These are phyloP conservation scores for Ephialtes manifestator DNA, from an alignment of 2,888 invertebrate genomes.

Conservation along the genomic window DNA sequence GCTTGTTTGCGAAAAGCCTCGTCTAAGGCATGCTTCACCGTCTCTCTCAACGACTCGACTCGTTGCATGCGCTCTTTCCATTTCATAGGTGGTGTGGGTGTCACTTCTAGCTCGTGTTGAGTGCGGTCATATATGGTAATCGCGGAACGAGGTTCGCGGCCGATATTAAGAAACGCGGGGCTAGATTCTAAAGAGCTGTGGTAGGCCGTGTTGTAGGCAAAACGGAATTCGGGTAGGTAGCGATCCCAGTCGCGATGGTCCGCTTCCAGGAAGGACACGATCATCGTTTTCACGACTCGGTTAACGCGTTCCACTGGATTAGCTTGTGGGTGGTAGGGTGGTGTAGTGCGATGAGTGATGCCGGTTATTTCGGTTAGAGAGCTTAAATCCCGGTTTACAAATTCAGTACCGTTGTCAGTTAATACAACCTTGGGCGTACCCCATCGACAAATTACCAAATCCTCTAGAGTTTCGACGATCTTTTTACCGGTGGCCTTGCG, in stretches of 20 bases:
- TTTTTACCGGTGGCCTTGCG: constrained; percentile 57
- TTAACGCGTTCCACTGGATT: constrained; percentile 13
- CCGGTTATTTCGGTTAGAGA: neutral
- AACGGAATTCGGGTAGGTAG: no score
- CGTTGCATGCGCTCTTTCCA: neutral
- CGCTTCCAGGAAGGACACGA: neutral
- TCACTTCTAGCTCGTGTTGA: neutral
- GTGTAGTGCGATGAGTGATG: neutral
- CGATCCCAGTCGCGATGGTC: neutral
- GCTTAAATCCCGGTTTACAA: neutral
- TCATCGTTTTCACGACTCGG: constrained; percentile 5
- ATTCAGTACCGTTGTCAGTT: constrained; percentile 1
- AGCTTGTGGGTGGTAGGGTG: no score
- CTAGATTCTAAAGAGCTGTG: neutral
- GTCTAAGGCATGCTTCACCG: no score
- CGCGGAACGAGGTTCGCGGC: neutral
- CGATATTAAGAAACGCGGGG: neutral
- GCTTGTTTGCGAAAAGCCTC: neutral
- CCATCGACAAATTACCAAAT: neutral
- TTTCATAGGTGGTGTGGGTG: neutral
- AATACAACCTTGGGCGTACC: neutral
- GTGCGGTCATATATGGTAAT: neutral
- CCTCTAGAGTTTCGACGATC: neutral
- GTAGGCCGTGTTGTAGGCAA: no score
- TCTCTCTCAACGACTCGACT: neutral